Conservation (phyloP, 2,888 invertebrate species). For the Spodoptera exigua region DNA sequence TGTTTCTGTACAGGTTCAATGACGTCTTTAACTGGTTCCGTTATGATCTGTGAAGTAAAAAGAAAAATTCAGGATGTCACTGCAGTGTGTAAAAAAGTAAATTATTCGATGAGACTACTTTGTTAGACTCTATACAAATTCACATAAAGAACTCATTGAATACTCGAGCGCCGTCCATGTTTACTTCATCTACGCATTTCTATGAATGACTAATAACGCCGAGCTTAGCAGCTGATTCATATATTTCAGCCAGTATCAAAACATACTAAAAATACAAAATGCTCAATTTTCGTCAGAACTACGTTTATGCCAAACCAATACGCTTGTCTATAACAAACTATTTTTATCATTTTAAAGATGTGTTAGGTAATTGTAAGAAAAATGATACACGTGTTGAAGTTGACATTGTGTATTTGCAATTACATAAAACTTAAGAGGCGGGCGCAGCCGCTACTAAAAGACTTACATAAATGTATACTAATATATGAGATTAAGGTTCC, state of each 20-base stretch:
- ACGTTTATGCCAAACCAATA: slow-evolving; percentile 8
- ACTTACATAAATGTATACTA: too few species aligned
- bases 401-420: too few species aligned
- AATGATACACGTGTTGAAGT: too few species aligned
- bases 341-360: slow-evolving; percentile 1
- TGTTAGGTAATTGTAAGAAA: too few species aligned
- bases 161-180: slow-evolving; percentile 6
- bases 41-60: slow-evolving; percentile 33
- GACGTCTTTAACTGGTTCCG: slow-evolving; percentile 33
- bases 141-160: slow-evolving; percentile 12
- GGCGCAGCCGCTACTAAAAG: too few species aligned
- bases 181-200: slow-evolving; percentile 1
- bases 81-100: too few species aligned
- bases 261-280: slow-evolving; percentile 20
- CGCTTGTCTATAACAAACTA: slow-evolving; percentile 6
- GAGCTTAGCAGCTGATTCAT: slow-evolving; percentile 21
- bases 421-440: too few species aligned
- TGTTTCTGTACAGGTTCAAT: slow-evolving; percentile 32
- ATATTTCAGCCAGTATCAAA: slow-evolving; percentile 21
- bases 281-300: neutral
- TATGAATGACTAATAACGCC: slow-evolving; percentile 19
- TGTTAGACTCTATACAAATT: neutral
- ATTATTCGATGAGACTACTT: neutral
- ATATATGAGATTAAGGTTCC: too few species aligned
- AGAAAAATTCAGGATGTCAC: too few species aligned